Conservation (phyloP, 2,888 invertebrate genomes). For the Melanostoma mellinum region DNA sequence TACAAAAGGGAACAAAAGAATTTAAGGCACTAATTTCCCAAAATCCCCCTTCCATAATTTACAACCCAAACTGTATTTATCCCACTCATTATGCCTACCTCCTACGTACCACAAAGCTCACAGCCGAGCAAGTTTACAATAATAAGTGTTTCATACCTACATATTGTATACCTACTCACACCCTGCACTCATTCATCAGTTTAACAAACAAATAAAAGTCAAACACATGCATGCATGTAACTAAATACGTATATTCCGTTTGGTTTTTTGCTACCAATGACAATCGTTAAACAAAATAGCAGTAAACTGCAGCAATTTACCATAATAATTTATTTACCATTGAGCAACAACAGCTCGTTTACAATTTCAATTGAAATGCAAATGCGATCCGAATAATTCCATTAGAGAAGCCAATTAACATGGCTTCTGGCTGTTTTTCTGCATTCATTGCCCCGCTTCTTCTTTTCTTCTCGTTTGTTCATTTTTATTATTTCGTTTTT, state of each 20-base stretch:
- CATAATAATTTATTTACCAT: conserved; percentile 70
- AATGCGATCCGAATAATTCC: conserved; percentile 72
- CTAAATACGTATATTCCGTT: conserved; percentile 19
- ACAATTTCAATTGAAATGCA: conserved; percentile 73
- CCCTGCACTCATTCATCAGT: conserved; percentile 35
- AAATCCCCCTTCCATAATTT: too few species aligned
- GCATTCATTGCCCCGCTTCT: conserved; percentile 2
- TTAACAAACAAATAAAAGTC: conserved; percentile 4
- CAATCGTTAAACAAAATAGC: conserved; percentile 62
- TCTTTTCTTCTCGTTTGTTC: conserved; percentile 3
- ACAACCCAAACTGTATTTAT: too few species aligned
- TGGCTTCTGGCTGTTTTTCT: conserved; percentile 59
- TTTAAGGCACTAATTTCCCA: too few species aligned
- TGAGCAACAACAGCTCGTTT: conserved; percentile 69
- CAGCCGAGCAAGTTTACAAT: conserved; percentile 2
- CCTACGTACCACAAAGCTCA: neutral
- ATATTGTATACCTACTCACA: conserved; percentile 41
- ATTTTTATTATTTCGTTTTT: conserved; percentile 7
- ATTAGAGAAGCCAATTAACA: conserved; percentile 71
- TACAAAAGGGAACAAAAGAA: too few species aligned
- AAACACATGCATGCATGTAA: conserved; percentile 12
- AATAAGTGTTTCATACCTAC: conserved; percentile 19
- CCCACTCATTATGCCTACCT: too few species aligned
- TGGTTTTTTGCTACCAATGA: conserved; percentile 15
- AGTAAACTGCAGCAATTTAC: conserved; percentile 66